Evolutionary conservation across 1,140 invertebrate species (phyloP), one percentile per base, ranked within the genome.

Genomic region (Colletes latitarsis): DNA sequence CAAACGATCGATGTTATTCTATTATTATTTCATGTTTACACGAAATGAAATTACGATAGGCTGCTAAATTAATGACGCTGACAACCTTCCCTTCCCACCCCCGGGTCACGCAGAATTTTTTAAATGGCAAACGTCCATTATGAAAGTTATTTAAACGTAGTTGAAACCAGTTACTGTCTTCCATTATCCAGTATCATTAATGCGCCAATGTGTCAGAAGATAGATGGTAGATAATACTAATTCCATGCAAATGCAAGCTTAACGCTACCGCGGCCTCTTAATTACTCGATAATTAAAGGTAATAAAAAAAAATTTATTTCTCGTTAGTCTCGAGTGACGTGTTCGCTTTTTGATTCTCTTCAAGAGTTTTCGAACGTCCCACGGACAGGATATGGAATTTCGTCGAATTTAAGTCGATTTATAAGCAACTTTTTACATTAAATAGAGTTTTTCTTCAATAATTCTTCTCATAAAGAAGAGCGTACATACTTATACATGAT

Each of bases 171-270:
- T 62, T 70, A n/a, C 6, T 69, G 19, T 41, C 41, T 57, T 66
- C 15, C 43, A 77, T 62, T 43, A 57, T 41, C 67, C 14, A 10
- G n/a, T 69, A 49, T 60, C 30, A 70, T 70, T 67, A 15, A 52
- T 9, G 17, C 30, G n/a, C 30, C 14, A 17, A 52, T 19, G 67
- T 19, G 41, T 39, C 49, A 9, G 6, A 53, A n/a, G 46, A 53
- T 63, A 63, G 14, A 3, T 8, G 46, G 12, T 53, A 19, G 21
- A 43, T 52, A 30, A 72, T 63, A 64, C 62, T 63, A 63, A 78
- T 78, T 64, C 49, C 57, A 63, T 46, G 68, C 46, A 72, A 72
- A 72, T 46, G 43, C 17, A 39, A 43, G 46, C 10, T 69, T 64
- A 64, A 72, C 14, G 39, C 21, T 72, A 30, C 5, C 49, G 53